Conservation (phyloP, 2,888 invertebrate species). For the Drosophila kanekoi region DNA sequence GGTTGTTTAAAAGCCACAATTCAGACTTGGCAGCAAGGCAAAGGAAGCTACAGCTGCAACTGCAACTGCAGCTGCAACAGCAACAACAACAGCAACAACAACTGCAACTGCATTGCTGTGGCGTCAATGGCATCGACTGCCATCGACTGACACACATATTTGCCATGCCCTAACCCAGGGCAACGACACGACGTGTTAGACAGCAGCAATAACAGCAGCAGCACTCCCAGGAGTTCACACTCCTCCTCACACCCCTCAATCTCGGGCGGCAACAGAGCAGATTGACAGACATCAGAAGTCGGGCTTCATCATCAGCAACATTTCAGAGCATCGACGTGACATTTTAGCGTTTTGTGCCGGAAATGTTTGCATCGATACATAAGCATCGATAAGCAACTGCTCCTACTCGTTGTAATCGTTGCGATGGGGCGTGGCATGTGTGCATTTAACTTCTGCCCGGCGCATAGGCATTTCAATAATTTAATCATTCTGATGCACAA, state of each 20-base stretch:
- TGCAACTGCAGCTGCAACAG: slow-evolving; percentile 23
- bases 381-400: slow-evolving; percentile 37
- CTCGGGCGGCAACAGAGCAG: slow-evolving; percentile 2
- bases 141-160: slow-evolving; percentile 77
- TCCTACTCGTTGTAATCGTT: neutral
- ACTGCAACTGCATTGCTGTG: slow-evolving; percentile 63
- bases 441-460: slow-evolving; percentile 3
- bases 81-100: neutral
- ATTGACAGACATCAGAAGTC: slow-evolving; percentile 57
- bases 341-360: slow-evolving; percentile 78
- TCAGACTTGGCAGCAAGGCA: slow-evolving; percentile 31
- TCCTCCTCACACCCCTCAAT: slow-evolving; percentile 1
- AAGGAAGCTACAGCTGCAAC: slow-evolving; percentile 6
- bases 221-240: no score
- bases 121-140: slow-evolving; percentile 63
- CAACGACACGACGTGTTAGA: slow-evolving; percentile 51
- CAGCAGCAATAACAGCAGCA: slow-evolving; percentile 8
- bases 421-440: slow-evolving; percentile 17
- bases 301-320: slow-evolving; percentile 33
- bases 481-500: slow-evolving; percentile 57
- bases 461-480: slow-evolving; percentile 37
- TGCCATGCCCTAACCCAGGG: slow-evolving; percentile 35
- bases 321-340: slow-evolving; percentile 65
- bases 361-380: slow-evolving; percentile 78
- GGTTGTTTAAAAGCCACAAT: slow-evolving; percentile 37